phyloP scores from a whole-genome alignment of 2,113 vertebrate species.

The Seriola rivoliana region DNA sequence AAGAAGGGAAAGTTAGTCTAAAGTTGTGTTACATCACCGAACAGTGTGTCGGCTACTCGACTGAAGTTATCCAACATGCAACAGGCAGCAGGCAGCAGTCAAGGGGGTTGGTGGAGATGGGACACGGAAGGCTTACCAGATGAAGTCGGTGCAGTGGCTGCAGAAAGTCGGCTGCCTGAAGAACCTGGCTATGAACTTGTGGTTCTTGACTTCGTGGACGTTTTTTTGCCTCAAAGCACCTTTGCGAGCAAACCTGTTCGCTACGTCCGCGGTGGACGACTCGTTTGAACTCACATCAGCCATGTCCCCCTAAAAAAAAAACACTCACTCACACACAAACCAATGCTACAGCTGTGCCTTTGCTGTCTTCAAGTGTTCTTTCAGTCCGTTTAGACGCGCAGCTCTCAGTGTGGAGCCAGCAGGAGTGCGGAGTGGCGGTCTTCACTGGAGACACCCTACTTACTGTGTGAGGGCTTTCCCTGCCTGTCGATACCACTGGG shows the following conservation, averaged over 20 bases:
- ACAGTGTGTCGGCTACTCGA: conserved; percentile 1
- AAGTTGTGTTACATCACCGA: conserved; percentile 62
- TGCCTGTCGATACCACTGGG: conserved; percentile 61
- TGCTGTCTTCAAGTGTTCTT: neutral
- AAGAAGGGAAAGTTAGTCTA: conserved; percentile 20
- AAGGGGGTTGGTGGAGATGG: conserved; percentile 24
- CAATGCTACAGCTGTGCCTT: conserved; percentile 27
- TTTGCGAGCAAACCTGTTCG: conserved; percentile 91
- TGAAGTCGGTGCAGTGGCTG: conserved; percentile 92
- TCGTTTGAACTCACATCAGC: conserved; percentile 90
- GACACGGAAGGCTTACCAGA: conserved; percentile 83
- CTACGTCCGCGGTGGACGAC: conserved; percentile 87
- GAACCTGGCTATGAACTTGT: conserved; percentile 90
- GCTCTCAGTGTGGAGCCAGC: conserved; percentile 40
- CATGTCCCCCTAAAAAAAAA: conserved; percentile 80
- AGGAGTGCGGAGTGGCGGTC: conserved; percentile 43
- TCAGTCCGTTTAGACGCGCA: conserved; percentile 39
- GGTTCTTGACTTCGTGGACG: conserved; percentile 91
- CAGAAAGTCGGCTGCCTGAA: conserved; percentile 94
- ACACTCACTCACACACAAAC: neutral
- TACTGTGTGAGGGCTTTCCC: conserved; percentile 65
- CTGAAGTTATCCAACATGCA: conserved; percentile 66
- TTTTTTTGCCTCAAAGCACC: conserved; percentile 91
- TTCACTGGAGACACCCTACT: conserved; percentile 55
- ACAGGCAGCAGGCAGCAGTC: conserved; percentile 75